Conservation (phyloP, 2,797 vertebrate species). For the Centroberyx gerrardi region DNA sequence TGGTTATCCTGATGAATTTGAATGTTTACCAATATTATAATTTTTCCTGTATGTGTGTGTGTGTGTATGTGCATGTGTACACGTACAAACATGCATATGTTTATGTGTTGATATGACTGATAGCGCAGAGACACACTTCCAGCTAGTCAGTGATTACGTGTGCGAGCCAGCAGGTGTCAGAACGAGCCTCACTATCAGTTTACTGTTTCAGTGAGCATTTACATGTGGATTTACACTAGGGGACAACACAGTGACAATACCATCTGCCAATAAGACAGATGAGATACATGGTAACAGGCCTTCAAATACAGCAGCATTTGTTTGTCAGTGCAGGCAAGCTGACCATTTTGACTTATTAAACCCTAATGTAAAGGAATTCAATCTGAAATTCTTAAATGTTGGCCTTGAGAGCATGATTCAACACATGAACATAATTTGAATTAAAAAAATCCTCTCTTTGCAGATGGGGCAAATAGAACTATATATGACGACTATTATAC, state of each 20-base stretch:
- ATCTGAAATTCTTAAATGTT: neutral
- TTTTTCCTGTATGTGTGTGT: neutral
- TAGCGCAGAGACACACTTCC: neutral
- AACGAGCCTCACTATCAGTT: neutral
- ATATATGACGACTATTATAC: neutral
- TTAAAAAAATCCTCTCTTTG: slow-evolving; percentile 2
- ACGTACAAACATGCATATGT: too few relatives aligned
- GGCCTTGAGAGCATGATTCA: neutral
- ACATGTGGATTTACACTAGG: neutral
- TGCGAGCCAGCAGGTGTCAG: slow-evolving; percentile 43
- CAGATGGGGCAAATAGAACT: slow-evolving; percentile 13
- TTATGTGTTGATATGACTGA: too few relatives aligned
- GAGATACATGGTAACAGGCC: neutral
- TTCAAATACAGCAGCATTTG: neutral
- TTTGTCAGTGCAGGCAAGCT: neutral
- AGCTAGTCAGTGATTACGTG: neutral
- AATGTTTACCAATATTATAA: neutral
- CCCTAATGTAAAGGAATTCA: neutral
- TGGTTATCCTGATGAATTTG: neutral
- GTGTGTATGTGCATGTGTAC: too few relatives aligned
- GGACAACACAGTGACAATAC: neutral
- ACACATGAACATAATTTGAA: neutral
- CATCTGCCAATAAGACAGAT: neutral
- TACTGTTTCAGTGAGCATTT: too few relatives aligned
- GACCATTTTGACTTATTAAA: neutral